These are phyloP conservation scores for Parasteatoda lunata DNA, from an alignment of 2,888 invertebrate genomes.

Conservation along the genomic window DNA sequence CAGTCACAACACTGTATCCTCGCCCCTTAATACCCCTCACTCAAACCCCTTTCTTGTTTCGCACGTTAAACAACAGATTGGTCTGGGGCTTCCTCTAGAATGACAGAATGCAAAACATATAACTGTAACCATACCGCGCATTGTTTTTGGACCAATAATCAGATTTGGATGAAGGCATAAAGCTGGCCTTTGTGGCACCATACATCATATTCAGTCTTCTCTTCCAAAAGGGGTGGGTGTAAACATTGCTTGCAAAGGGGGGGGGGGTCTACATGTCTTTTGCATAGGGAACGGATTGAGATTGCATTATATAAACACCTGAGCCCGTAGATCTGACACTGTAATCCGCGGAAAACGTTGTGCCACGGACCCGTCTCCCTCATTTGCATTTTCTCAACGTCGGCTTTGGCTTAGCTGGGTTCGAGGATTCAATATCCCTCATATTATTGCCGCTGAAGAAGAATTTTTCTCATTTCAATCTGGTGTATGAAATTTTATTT, in stretches of 20 bases:
- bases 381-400: constrained; percentile 57
- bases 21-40: not conserved
- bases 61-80: constrained; percentile 61
- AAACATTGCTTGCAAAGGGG: constrained; percentile 3
- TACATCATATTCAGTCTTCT: constrained; percentile 59
- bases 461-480: no score
- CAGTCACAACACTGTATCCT: constrained; percentile 29
- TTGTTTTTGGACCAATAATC: constrained; percentile 56
- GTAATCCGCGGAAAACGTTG: constrained; percentile 56
- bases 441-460: not conserved
- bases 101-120: constrained; percentile 30
- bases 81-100: constrained; percentile 19
- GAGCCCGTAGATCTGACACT: constrained; percentile 58
- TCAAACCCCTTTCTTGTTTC: not conserved
- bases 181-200: constrained; percentile 19
- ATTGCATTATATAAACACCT: constrained; percentile 67
- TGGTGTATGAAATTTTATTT: not conserved
- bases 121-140: constrained; percentile 4
- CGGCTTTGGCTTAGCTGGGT: constrained; percentile 6
- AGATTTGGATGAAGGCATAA: constrained; percentile 40
- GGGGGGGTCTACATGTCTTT: constrained; percentile 31
- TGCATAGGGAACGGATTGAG: constrained; percentile 62
- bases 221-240: not conserved
- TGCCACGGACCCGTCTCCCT: constrained; percentile 10
- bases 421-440: not conserved